phyloP scores from a whole-genome alignment of 2,113 vertebrate species.

The Phaethornis superciliosus region DNA sequence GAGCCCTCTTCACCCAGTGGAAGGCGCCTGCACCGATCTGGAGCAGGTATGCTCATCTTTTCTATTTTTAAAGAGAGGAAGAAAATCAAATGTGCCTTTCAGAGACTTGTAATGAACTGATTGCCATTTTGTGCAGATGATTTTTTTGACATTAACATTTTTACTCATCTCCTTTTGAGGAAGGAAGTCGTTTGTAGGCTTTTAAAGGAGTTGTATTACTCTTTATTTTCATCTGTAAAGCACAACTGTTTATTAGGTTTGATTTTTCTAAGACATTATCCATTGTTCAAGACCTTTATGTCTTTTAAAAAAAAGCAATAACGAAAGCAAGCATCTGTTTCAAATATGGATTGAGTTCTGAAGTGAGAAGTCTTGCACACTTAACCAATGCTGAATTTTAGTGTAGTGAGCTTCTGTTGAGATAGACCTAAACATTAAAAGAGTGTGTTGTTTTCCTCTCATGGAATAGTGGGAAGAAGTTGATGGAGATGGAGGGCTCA shows the following conservation, averaged over 20 bases:
- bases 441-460: neutral
- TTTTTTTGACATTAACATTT: neutral
- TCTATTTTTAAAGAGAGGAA: neutral
- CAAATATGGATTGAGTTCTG: neutral
- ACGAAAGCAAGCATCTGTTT: neutral
- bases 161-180: neutral
- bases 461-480: neutral
- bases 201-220: neutral
- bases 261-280: neutral
- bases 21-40: conserved; percentile 44
- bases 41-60: conserved; percentile 59
- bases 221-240: neutral
- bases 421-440: neutral
- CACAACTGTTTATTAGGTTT: neutral
- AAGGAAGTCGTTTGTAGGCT: neutral
- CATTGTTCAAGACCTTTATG: neutral
- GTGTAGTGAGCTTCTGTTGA: neutral
- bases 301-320: neutral
- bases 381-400: neutral
- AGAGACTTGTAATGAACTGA: fast-evolving
- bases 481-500: neutral
- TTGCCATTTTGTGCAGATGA: fast-evolving
- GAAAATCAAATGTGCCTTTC: neutral
- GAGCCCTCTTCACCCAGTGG: conserved; percentile 75
- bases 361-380: neutral